A percentile compares a stretch with the other conserved stretches of the same genome.
phyloP scores from a whole-genome alignment of 2,113 vertebrate species.

The Delphinus delphis region DNA sequence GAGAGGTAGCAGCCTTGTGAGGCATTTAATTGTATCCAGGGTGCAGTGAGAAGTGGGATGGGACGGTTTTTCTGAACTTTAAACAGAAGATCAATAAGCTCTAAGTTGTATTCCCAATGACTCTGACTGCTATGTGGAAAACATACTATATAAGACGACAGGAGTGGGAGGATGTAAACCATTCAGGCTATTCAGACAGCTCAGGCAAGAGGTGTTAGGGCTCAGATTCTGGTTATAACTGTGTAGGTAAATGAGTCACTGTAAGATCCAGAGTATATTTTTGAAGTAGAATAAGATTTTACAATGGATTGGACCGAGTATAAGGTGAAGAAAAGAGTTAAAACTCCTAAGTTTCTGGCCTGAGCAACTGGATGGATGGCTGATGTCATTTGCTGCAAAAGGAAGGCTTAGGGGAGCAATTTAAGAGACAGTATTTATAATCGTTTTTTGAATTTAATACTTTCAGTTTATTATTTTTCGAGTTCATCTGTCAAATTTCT shows the following conservation, averaged over 20 bases:
- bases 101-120: not conserved
- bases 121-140: not conserved
- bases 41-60: not conserved
- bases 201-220: not conserved
- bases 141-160: not conserved
- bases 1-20: not conserved
- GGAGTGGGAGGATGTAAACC: not conserved
- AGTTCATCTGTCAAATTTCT: conserved; percentile 49
- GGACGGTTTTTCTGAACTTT: not conserved
- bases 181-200: not conserved
- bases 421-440: conserved; percentile 10
- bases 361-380: not conserved
- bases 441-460: conserved; percentile 1
- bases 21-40: not conserved
- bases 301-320: not conserved
- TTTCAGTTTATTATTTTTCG: conserved; percentile 27
- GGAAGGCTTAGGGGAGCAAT: not conserved
- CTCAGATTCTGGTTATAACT: not conserved
- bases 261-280: not conserved
- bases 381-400: not conserved
- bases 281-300: not conserved
- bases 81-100: not conserved
- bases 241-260: not conserved
- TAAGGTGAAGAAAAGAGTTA: conserved; percentile 14
- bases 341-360: not conserved